Percentiles rank a stretch among this genome's conserved stretches.
These are phyloP conservation scores for Agrochola lota DNA, from an alignment of 2,888 invertebrate genomes.

Conservation along the genomic window DNA sequence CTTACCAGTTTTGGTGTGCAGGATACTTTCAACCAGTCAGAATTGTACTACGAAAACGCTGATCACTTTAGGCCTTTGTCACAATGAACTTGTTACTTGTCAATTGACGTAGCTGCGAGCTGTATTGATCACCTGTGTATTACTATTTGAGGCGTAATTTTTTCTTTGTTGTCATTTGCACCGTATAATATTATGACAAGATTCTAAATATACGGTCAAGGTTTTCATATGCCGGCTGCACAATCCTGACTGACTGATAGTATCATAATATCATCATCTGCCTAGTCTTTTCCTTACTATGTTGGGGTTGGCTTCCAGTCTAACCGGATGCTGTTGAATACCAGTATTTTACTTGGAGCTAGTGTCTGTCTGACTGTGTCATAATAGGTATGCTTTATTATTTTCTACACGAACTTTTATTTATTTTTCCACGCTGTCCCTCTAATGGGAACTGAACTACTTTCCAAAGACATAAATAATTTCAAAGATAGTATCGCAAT, in stretches of 20 bases:
- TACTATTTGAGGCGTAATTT: not conserved
- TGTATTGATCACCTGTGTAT: not conserved
- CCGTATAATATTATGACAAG: not conserved
- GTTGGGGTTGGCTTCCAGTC: not conserved
- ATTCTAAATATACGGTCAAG: not conserved
- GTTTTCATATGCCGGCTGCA: not conserved
- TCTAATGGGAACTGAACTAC: constrained; percentile 20
- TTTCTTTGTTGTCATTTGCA: not conserved
- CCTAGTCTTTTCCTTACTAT: not conserved
- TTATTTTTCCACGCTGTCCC: not conserved
- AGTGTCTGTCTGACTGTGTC: not conserved
- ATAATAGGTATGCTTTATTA: not conserved
- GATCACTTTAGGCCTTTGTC: not conserved
- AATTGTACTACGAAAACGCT: not conserved
- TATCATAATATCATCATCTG: not conserved
- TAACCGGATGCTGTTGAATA: not conserved
- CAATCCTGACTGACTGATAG: not conserved
- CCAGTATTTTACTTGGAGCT: not conserved
- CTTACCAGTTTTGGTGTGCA: not conserved
- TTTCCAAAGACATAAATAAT: constrained; percentile 56
- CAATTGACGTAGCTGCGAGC: not conserved
- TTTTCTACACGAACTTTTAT: not conserved
- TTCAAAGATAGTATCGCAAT: constrained; percentile 57
- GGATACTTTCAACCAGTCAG: not conserved
- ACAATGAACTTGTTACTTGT: not conserved